Conservation (phyloP, 2,113 vertebrate genomes). For the Zonotrichia leucophrys region DNA sequence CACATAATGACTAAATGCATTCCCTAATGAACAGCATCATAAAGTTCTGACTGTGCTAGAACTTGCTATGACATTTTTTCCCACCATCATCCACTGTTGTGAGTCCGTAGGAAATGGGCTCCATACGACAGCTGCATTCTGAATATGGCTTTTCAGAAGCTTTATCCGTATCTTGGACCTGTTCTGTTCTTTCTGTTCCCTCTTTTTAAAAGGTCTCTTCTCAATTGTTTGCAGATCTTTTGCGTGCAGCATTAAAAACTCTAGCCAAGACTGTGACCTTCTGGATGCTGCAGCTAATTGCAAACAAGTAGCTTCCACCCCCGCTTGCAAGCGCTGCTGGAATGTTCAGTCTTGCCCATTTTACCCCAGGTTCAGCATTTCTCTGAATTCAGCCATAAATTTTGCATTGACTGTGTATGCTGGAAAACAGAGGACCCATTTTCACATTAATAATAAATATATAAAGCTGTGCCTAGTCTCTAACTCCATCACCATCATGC, state of each 20-base stretch:
- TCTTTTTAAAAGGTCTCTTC: conserved; percentile 18
- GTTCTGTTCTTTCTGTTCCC: conserved; percentile 4
- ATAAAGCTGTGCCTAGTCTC: conserved; percentile 15
- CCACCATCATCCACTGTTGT: background rate
- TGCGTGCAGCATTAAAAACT: conserved; percentile 17
- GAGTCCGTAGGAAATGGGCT: conserved; percentile 20
- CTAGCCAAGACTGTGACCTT: conserved; percentile 35
- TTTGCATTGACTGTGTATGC: conserved; percentile 22
- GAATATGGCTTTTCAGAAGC: conserved; percentile 28
- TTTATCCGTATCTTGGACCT: background rate
- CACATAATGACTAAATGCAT: conserved; percentile 19
- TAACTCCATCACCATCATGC: conserved; percentile 15
- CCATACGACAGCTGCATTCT: background rate
- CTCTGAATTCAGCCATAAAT: conserved; percentile 45
- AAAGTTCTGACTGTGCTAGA: conserved; percentile 27
- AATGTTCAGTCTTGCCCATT: background rate
- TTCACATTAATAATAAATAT: conserved; percentile 60
- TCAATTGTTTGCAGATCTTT: background rate
- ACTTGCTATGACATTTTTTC: conserved; percentile 6
- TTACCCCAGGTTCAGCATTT: conserved; percentile 43
- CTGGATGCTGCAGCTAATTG: conserved; percentile 49
- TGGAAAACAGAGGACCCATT: conserved; percentile 35
- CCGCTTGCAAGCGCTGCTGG: background rate
- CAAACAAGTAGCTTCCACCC: conserved; percentile 19
- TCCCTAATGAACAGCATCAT: background rate